Percentiles rank a stretch among this genome's conserved stretches.
Conservation (phyloP, 2,888 invertebrate species). For the Drosophila austrosaltans region DNA sequence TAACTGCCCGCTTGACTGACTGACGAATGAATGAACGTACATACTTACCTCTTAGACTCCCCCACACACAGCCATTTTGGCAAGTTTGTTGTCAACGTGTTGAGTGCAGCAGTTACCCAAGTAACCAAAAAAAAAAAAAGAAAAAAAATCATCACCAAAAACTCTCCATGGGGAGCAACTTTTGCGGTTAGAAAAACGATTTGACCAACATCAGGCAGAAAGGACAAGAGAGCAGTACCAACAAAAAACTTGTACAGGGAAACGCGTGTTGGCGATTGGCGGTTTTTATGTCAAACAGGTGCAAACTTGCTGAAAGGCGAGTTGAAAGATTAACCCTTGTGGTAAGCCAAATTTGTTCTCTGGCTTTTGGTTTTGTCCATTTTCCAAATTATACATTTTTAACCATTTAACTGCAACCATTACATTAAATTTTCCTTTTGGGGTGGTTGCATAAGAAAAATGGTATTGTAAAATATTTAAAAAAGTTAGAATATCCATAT, state of each 20-base stretch:
- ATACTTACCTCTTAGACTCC: not conserved
- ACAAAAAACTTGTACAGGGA: slow-evolving; percentile 4
- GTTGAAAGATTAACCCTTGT: slow-evolving; percentile 49
- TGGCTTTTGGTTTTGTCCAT: not conserved
- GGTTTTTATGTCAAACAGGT: slow-evolving; percentile 28
- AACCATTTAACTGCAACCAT: slow-evolving; percentile 4
- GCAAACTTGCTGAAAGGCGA: slow-evolving; percentile 17
- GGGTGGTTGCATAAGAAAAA: too few relatives aligned
- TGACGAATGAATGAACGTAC: slow-evolving; percentile 29
- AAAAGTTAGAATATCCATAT: too few relatives aligned
- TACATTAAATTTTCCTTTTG: not conserved
- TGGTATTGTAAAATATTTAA: too few relatives aligned
- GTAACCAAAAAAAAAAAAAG: slow-evolving; percentile 12
- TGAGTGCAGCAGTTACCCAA: slow-evolving; percentile 64
- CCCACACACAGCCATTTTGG: slow-evolving; percentile 38
- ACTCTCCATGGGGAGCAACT: slow-evolving; percentile 26
- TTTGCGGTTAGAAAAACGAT: slow-evolving; percentile 46
- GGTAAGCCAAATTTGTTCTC: slow-evolving; percentile 25
- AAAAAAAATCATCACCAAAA: not conserved
- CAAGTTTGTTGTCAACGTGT: slow-evolving; percentile 73
- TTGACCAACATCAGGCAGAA: slow-evolving; percentile 20
- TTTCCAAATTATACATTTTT: not conserved
- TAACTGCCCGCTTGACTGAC: slow-evolving; percentile 29
- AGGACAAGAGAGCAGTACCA: slow-evolving; percentile 2
- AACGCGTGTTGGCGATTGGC: slow-evolving; percentile 29